Evolutionary conservation across 1,140 invertebrate species (phyloP).

Genomic region (Brachionus asplanchnoidis): DNA sequence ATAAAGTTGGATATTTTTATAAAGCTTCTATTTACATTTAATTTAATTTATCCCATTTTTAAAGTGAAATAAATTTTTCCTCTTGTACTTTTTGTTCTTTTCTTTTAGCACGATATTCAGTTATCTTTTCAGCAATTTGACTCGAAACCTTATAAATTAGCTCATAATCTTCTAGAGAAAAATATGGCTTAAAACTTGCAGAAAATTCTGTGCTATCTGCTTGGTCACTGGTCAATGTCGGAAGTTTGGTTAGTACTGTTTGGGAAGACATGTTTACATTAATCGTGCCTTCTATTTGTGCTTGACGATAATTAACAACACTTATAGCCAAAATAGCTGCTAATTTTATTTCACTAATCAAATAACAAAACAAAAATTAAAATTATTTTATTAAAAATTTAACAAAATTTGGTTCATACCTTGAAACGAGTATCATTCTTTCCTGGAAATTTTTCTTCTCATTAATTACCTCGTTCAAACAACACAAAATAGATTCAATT

Average conservation of each 20-base stretch:
- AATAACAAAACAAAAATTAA: not conserved
- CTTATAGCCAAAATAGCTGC: not conserved
- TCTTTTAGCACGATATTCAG: not conserved
- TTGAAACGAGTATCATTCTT: not conserved
- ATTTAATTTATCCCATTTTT: not conserved
- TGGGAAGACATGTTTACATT: conserved; percentile 34
- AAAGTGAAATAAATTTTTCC: not conserved
- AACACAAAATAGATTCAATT: not conserved
- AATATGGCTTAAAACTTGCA: not conserved
- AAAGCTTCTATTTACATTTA: not conserved
- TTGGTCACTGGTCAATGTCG: not conserved
- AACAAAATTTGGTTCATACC: not conserved
- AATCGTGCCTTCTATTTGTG: not conserved
- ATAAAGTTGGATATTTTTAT: not conserved
- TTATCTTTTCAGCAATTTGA: not conserved
- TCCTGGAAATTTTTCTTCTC: not conserved
- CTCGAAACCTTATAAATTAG: not conserved
- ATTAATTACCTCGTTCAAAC: not conserved
- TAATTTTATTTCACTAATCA: not conserved
- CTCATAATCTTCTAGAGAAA: not conserved
- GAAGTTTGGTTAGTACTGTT: not conserved
- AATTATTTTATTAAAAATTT: not conserved
- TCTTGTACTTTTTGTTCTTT: not conserved
- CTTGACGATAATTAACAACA: not conserved
- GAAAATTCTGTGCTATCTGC: not conserved